phyloP scores from a whole-genome alignment of 2,797 vertebrate species.

The Amphiprion clarkii region DNA sequence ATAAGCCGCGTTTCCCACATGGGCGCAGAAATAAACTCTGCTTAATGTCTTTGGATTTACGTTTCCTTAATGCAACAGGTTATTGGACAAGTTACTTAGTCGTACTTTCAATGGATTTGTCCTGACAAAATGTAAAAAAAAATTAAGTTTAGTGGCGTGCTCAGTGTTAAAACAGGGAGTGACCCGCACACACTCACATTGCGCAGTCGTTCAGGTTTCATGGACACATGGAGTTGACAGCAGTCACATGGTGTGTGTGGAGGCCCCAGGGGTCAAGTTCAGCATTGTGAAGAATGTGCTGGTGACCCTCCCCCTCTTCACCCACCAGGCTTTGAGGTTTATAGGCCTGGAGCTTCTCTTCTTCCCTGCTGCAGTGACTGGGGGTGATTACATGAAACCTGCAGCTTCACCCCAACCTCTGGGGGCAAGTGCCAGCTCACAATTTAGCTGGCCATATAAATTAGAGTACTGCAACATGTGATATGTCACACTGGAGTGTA shows the following conservation, averaged over 20 bases:
- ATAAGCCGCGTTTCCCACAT: too few species aligned
- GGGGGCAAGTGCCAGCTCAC: constrained; percentile 21
- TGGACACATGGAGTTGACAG: constrained; percentile 36
- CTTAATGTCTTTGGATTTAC: too few species aligned
- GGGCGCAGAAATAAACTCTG: too few species aligned
- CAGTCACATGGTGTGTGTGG: constrained; percentile 50
- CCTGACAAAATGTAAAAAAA: neutral
- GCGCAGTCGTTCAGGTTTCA: neutral
- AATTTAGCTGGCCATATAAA: neutral
- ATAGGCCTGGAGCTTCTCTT: constrained; percentile 24
- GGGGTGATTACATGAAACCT: constrained; percentile 30
- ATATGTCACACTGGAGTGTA: neutral
- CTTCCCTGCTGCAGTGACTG: constrained; percentile 11
- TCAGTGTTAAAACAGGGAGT: neutral
- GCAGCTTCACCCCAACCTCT: constrained; percentile 21
- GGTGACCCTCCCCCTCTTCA: constrained; percentile 41
- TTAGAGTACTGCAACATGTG: neutral
- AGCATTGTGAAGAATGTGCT: constrained; percentile 63
- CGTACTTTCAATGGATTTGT: neutral
- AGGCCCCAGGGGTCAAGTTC: constrained; percentile 73
- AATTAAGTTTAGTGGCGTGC: neutral
- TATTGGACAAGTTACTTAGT: too few species aligned
- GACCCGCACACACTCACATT: neutral
- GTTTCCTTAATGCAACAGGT: too few species aligned
- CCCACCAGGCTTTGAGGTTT: constrained; percentile 50